Percentiles rank a stretch among this genome's conserved stretches.
These are phyloP conservation scores for Bibio marci DNA, from an alignment of 2,888 invertebrate genomes.

Conservation along the genomic window DNA sequence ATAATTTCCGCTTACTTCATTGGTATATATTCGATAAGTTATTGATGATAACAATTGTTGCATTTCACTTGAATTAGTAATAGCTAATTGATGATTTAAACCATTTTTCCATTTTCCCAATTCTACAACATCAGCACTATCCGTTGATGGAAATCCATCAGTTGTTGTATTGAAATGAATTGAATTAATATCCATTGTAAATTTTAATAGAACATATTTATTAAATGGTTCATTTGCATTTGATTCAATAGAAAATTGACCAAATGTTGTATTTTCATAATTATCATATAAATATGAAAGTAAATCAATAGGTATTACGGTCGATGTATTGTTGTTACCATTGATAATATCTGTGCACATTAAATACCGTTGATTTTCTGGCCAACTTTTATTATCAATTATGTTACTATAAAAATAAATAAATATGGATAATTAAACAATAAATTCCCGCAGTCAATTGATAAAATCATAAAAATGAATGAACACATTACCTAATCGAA, in stretches of 20 bases:
- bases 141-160: slow-evolving; percentile 31
- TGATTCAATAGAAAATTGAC: slow-evolving; percentile 43
- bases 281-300: slow-evolving; percentile 47
- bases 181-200: slow-evolving; percentile 51
- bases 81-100: slow-evolving; percentile 44
- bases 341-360: slow-evolving; percentile 65
- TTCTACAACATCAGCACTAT: slow-evolving; percentile 54
- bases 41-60: slow-evolving; percentile 61
- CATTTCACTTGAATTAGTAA: slow-evolving; percentile 47
- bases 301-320: slow-evolving; percentile 53
- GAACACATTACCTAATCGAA: too few species aligned
- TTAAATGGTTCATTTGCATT: slow-evolving; percentile 39
- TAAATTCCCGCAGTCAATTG: too few species aligned
- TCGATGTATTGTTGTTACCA: slow-evolving; percentile 53
- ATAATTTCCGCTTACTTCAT: slow-evolving; percentile 39
- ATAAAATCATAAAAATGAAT: too few species aligned
- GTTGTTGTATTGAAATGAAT: slow-evolving; percentile 20
- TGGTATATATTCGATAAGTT: slow-evolving; percentile 74
- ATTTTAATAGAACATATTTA: slow-evolving; percentile 58
- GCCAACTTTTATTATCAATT: slow-evolving; percentile 27
- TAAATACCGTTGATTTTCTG: slow-evolving; percentile 51
- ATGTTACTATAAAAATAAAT: not conserved
- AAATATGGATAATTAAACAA: too few species aligned
- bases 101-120: slow-evolving; percentile 68
- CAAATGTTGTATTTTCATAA: slow-evolving; percentile 50